These are phyloP conservation scores for Hydractinia symbiolongicarpus DNA, from an alignment of 30 jellyfish, hydroid and myxozoan genomes.

Conservation along the genomic window DNA sequence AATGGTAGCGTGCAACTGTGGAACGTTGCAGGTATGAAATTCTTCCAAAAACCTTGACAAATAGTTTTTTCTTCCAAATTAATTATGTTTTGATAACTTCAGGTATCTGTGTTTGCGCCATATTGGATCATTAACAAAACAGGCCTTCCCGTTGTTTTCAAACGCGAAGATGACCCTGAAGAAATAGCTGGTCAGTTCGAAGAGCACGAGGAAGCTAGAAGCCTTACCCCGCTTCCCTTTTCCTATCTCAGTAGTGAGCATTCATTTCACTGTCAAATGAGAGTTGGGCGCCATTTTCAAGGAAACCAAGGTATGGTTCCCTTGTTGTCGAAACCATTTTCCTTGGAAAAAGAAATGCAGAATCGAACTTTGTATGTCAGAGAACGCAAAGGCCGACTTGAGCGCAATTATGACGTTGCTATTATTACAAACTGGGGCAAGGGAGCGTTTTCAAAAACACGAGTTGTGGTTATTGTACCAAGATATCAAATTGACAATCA, in stretches of 20 bases:
- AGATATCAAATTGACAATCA: slow-evolving; percentile 83
- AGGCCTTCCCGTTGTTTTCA: slow-evolving; percentile 86
- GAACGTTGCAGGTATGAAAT: slow-evolving; percentile 67
- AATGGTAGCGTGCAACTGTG: slow-evolving; percentile 52
- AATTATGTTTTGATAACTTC: slow-evolving; percentile 1
- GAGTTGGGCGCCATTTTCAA: slow-evolving; percentile 64
- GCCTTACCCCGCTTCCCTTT: slow-evolving; percentile 86
- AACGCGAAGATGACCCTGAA: slow-evolving; percentile 86
- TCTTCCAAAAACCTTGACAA: neutral
- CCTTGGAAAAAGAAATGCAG: slow-evolving; percentile 69
- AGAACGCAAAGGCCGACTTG: slow-evolving; percentile 75
- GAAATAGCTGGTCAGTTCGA: slow-evolving; percentile 98
- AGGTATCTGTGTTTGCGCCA: slow-evolving; percentile 91
- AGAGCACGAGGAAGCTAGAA: slow-evolving; percentile 98
- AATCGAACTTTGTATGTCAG: slow-evolving; percentile 73
- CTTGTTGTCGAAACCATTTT: slow-evolving; percentile 73
- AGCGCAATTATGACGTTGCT: slow-evolving; percentile 77
- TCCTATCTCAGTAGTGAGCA: slow-evolving; percentile 81
- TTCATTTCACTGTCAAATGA: slow-evolving; percentile 78
- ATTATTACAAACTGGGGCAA: slow-evolving; percentile 62
- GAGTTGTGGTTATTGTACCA: slow-evolving; percentile 82
- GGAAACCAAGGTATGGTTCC: slow-evolving; percentile 40
- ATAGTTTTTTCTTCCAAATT: neutral
- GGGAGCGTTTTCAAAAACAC: slow-evolving; percentile 74
- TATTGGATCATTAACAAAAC: slow-evolving; percentile 94